Base-by-base conservation (phyloP, 2,113 vertebrate genomes). In the Ia io region DNA sequence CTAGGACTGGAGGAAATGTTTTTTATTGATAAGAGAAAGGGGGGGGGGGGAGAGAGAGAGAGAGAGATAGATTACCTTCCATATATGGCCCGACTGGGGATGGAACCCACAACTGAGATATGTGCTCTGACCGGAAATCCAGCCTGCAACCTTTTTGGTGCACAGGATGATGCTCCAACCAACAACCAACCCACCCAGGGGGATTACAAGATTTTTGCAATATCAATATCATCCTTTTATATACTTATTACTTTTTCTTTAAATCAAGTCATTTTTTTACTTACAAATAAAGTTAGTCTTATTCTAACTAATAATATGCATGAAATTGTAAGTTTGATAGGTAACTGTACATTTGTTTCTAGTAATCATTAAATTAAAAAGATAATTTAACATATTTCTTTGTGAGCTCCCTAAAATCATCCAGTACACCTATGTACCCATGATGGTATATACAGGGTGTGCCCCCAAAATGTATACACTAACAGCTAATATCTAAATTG, bases 311-410 rank as follows among this genome's bases (percentile, higher is more conserved):
- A 71, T 47, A 61, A 47, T 30, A 78, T 49, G 6, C 13, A 67
- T 47, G 47, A 89, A 67, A 28, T 87, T 67, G 23, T 30, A 32
- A 86, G 10, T 88, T 88, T 74, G 51, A 49, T 63, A 20, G 14
- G 23, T 20, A 71, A 37, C 82, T 51, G 51, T 63, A 47, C 59
- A 73, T 67, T 95, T 95, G 23, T 88, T 92, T 95, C 32, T 90
- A 85, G 20, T 9, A 92, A 74, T 85, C 11, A 78, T 74, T 69
- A 56, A 93, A 37, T 91, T 28, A 93, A 13, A 93, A 92, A 79
- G 14, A 56, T 79, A 74, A 65, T 89, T 61, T 83, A 51, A 84
- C 89, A 35, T 42, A 91, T 83, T 73, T 77, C 47, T 61, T 82
- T 84, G 44, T 56, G 59, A 91, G 32, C 11, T 69, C 61, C 51